Evolutionary conservation across 2,113 vertebrate genomes (phyloP), one percentile per base, ranked within the genome.

Genomic region (Rafetus swinhoei): DNA sequence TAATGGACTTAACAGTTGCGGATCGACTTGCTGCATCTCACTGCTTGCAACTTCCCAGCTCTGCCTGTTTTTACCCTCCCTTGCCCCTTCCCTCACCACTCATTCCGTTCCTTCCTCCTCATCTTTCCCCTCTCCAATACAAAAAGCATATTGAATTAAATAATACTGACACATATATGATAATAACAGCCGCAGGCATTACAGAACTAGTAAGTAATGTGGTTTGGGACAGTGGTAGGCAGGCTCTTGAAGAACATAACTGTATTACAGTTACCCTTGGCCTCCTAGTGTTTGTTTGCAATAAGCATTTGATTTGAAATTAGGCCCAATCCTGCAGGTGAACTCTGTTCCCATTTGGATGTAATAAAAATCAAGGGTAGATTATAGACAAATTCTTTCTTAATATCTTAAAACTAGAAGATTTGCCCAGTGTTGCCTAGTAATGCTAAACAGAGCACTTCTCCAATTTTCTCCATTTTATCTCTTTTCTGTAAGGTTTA

Each of bases 141-240:
- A 25, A 5, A 86, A 76, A 24, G 79, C 76, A 79, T 0, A 0
- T 16, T 60, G 52, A 60, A 16, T 84, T 80, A 84, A 85, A 9
- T 69, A 84, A 76, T 32, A 59, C 14, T 18, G 65, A 79, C 85
- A 11, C 4, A 25, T n/a, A 85, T 77, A 7, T 4, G 35, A 77
- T 0, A 13, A 6, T 1, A 19, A 19, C 55, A 69, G 45, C 14
- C 85, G 14, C 13, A 77, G 45, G 39, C 74, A 45, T 50, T 53
- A 54, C 1, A 39, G 32, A 69, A 91, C 77, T 10, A n/a, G 52
- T 29, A n/a, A 59, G 3, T 53, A 32, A 24, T 52, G 29, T 55
- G 81, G 79, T 0, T 0, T 13, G 39, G 80, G 54, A 0, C 74
- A 0, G 4, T 27, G 11, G 14, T 13, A 56, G 52, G 54, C 18